These are phyloP conservation scores for Hymenopus coronatus DNA, from an alignment of 2,888 invertebrate species.

Conservation along the genomic window DNA sequence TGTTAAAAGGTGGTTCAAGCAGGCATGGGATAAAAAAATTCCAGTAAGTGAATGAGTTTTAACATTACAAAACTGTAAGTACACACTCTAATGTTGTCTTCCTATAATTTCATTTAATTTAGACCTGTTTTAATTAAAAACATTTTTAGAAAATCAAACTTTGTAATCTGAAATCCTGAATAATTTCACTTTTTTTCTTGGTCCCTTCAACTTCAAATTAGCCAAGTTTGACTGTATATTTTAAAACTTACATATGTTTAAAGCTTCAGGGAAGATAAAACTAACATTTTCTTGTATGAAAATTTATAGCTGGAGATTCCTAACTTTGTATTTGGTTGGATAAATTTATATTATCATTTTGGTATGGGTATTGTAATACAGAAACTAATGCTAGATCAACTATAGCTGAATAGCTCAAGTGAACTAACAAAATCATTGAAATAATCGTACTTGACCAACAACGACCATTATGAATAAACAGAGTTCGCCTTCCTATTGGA, in stretches of 20 bases:
- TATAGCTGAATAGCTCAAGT: background rate
- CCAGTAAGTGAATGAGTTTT: too few relatives aligned
- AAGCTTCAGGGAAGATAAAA: background rate
- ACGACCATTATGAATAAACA: slow-evolving; percentile 31
- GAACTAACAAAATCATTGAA: background rate
- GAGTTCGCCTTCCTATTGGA: slow-evolving; percentile 25
- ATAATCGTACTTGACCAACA: slow-evolving; percentile 32
- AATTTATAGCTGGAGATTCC: background rate
- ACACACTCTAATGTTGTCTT: too few relatives aligned
- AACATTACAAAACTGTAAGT: too few relatives aligned
- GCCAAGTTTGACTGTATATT: too few relatives aligned
- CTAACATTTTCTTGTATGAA: background rate
- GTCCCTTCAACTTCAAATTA: too few relatives aligned
- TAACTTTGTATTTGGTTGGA: background rate
- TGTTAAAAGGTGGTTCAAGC: too few relatives aligned
- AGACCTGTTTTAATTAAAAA: too few relatives aligned
- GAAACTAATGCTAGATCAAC: background rate
- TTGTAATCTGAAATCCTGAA: too few relatives aligned
- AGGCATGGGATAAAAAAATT: too few relatives aligned
- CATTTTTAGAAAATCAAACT: too few relatives aligned
- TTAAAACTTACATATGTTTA: background rate
- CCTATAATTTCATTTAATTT: too few relatives aligned
- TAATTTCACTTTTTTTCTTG: too few relatives aligned
- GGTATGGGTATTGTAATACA: background rate
- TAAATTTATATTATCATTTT: background rate